phyloP scores from a whole-genome alignment of 2,797 vertebrate species.

The Poeciliopsis paucimaculata region DNA sequence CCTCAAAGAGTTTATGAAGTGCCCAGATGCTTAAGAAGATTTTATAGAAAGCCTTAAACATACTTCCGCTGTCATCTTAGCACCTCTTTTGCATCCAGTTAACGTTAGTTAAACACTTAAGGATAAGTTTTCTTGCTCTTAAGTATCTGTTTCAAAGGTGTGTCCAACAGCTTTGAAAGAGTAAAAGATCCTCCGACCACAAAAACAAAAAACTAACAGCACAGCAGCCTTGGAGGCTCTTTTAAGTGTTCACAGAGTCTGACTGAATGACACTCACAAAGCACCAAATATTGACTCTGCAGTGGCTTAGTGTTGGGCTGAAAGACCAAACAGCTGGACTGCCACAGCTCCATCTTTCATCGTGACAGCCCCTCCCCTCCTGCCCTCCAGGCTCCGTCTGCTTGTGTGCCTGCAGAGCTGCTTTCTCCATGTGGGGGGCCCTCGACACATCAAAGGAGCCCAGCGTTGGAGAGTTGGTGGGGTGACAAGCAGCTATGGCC shows the following conservation, averaged over 20 bases:
- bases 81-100: constrained; percentile 37
- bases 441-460: constrained; percentile 74
- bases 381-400: constrained; percentile 44
- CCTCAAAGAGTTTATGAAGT: constrained; percentile 59
- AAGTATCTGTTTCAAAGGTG: constrained; percentile 19
- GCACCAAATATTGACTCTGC: constrained; percentile 72
- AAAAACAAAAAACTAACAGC: constrained; percentile 45
- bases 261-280: constrained; percentile 41
- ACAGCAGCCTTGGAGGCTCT: constrained; percentile 23
- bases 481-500: constrained; percentile 65
- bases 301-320: constrained; percentile 45
- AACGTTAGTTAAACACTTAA: constrained; percentile 40
- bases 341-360: constrained; percentile 62
- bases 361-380: constrained; percentile 37
- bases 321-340: constrained; percentile 78
- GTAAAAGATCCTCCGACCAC: constrained; percentile 37
- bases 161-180: constrained; percentile 26
- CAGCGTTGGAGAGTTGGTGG: constrained; percentile 52
- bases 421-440: constrained; percentile 66
- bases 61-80: constrained; percentile 48
- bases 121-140: constrained; percentile 27
- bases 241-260: constrained; percentile 52
- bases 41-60: constrained; percentile 40
- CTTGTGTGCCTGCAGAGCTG: constrained; percentile 46
- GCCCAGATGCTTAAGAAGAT: constrained; percentile 63